These are phyloP conservation scores for Myrmecophaga tridactyla DNA, from an alignment of 2,113 vertebrate genomes.

Conservation along the genomic window DNA sequence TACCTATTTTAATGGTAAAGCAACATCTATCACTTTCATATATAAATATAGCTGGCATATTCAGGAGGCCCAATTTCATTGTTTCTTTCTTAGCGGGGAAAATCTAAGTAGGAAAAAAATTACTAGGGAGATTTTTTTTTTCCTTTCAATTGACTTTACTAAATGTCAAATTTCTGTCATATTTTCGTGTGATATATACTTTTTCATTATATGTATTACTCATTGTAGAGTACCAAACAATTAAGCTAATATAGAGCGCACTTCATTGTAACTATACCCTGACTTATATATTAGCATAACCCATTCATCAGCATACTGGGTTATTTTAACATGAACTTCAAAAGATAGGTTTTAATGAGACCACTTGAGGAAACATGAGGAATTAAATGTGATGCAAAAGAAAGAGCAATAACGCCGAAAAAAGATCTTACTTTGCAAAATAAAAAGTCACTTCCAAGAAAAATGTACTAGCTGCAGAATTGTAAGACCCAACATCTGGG, in stretches of 20 bases:
- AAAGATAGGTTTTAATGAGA: conserved; percentile 31
- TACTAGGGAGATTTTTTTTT: not conserved
- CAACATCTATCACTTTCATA: not conserved
- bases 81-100: not conserved
- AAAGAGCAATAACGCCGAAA: not conserved
- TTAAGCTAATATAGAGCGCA: not conserved
- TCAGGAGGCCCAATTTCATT: too few species aligned
- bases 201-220: not conserved
- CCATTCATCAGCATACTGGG: not conserved
- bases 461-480: conserved; percentile 11
- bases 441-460: not conserved
- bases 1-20: not conserved
- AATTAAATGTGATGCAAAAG: not conserved
- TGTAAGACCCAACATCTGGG: conserved; percentile 6
- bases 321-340: conserved; percentile 28
- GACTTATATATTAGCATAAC: not conserved
- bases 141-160: not conserved
- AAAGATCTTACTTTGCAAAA: not conserved
- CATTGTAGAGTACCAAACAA: not conserved
- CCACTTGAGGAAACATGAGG: not conserved
- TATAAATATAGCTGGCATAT: accelerated
- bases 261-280: not conserved
- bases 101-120: not conserved
- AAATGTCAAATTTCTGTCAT: not conserved
- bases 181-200: not conserved